Conservation (phyloP, 2,888 invertebrate species). For the Galerucella nymphaeae region DNA sequence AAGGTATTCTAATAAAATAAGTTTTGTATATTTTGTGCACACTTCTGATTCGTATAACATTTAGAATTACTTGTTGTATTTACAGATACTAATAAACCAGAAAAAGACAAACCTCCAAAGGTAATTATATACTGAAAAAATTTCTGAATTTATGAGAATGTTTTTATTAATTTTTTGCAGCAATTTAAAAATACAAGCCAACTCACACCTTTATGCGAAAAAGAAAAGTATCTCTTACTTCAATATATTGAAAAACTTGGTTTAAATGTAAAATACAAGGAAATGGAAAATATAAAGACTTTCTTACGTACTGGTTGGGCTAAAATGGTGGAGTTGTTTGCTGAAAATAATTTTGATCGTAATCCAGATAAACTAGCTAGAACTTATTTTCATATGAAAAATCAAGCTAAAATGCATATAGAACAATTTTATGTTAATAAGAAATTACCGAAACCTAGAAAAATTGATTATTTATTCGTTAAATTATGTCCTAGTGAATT, state of each 20-base stretch:
- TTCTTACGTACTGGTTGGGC: constrained; percentile 28
- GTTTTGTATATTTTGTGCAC: background rate
- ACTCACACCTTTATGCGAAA: constrained; percentile 20
- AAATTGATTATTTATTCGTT: constrained; percentile 34
- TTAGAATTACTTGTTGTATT: background rate
- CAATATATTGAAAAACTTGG: constrained; percentile 28
- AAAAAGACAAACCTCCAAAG: constrained; percentile 2
- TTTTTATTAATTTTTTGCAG: constrained; percentile 11
- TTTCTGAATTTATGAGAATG: too few relatives aligned
- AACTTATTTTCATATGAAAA: constrained; percentile 36
- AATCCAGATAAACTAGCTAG: constrained; percentile 31
- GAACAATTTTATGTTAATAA: constrained; percentile 33
- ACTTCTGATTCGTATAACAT: background rate
- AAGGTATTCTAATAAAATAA: background rate
- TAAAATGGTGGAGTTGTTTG: constrained; percentile 33
- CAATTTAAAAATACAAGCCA: constrained; percentile 29
- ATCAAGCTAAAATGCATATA: constrained; percentile 35
- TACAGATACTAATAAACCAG: background rate
- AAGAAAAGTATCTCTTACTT: constrained; percentile 29
- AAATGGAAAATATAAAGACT: constrained; percentile 29
- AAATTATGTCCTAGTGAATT: constrained; percentile 33
- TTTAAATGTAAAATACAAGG: constrained; percentile 29
- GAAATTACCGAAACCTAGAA: constrained; percentile 26
- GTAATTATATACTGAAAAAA: background rate
- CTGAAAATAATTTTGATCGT: constrained; percentile 33